Evolutionary conservation across 2,888 invertebrate species (phyloP), one percentile per base, ranked within the genome.

Genomic region (Cylindroiulus punctatus): DNA sequence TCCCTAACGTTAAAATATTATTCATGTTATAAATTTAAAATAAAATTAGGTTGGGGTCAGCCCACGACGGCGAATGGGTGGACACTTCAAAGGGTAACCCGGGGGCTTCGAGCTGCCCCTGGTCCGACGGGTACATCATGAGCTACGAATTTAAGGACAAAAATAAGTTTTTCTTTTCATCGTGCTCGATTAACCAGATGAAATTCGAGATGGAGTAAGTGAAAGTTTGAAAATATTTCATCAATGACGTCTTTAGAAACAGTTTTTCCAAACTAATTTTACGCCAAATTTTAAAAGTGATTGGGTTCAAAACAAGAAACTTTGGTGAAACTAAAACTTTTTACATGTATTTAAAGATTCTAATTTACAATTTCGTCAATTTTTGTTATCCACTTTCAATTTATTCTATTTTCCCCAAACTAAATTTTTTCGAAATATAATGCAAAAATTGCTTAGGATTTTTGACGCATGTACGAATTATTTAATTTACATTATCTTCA

Each of bases 91-190:
- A 12, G 0, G 82, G 82, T 1, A 82, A 82, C 36, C 42, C 82
- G 2, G 82, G 82, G 36, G 82, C 82, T 82, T 36, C 19, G n/a
- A 36, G 30, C 26, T 82, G 82, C n/a, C 17, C 36, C 19, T 0
- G 0, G 2, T 19, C 2, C 3, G 36, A 82, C 17, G 82, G 82
- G 8, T 82, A 36, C 26, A 82, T 82, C 32, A 82, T 82, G 82
- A 82, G 12, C 22, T 82, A 82, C 22, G 19, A n/a, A 5, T 36
- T 36, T 42, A 19, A 0, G 22, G 1, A 2, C 36, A n/a, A 82
- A 82, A 82, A 82, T 10, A 82, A 10, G 14, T 82, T 82, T 36
- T 82, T 3, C 22, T 82, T 82, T 12, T 82, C 82, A 36, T 12
- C 36, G 17, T 82, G 82, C 36, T 82, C 82, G 42, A 36, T 32